Percentiles rank a stretch among this genome's conserved stretches.
phyloP scores from a whole-genome alignment of 2,113 vertebrate species.

The Theristicus caerulescens region DNA sequence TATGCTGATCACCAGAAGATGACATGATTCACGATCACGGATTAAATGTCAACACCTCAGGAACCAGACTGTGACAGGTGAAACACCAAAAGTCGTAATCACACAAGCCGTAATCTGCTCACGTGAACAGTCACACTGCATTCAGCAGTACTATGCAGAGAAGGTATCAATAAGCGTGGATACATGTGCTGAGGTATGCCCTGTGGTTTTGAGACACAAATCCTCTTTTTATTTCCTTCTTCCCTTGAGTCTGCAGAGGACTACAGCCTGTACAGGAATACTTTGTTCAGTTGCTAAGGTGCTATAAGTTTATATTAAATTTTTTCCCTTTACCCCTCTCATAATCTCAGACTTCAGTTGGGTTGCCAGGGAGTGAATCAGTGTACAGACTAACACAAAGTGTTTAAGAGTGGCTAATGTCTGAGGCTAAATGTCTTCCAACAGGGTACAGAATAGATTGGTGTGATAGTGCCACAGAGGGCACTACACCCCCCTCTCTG shows the following conservation, averaged over 20 bases:
- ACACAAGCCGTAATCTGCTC: neutral
- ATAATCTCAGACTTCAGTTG: neutral
- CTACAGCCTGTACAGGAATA: neutral
- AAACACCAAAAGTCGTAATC: neutral
- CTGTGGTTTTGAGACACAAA: neutral
- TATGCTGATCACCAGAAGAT: neutral
- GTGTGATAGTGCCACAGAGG: neutral
- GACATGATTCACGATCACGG: neutral
- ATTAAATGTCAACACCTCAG: neutral
- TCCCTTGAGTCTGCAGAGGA: neutral
- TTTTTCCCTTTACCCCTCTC: neutral
- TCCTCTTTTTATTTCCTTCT: neutral
- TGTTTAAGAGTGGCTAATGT: neutral
- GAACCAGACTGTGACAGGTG: neutral
- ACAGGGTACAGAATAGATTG: neutral
- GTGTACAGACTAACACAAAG: neutral
- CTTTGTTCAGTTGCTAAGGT: neutral
- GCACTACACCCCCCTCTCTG: neutral
- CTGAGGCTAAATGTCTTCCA: neutral
- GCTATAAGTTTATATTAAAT: neutral
- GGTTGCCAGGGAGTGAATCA: fast-evolving
- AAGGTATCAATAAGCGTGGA: neutral
- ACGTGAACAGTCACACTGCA: neutral
- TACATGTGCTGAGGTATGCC: neutral
- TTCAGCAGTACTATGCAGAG: neutral